Conservation (phyloP, 2,113 vertebrate genomes). For the Gasterosteus nipponicus region DNA sequence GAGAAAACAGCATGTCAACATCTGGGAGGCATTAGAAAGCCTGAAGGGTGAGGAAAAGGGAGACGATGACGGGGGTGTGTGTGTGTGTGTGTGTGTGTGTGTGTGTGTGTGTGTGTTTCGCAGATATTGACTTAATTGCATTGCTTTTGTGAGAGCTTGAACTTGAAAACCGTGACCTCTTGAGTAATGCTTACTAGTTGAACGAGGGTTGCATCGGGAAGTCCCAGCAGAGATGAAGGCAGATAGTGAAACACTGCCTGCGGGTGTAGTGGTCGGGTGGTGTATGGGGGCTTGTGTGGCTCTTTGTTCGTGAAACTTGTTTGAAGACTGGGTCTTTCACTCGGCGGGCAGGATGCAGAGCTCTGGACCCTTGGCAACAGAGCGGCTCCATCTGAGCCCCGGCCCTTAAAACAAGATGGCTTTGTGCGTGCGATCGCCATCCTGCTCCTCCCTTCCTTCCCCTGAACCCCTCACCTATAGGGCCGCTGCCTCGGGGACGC, state of each 20-base stretch:
- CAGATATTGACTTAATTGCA: conserved; percentile 49
- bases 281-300: conserved; percentile 61
- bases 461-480: conserved; percentile 52
- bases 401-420: conserved; percentile 79
- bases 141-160: conserved; percentile 51
- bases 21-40: conserved; percentile 82
- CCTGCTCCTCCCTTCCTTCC: conserved; percentile 69
- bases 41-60: conserved; percentile 66
- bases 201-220: conserved; percentile 36
- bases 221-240: conserved; percentile 35
- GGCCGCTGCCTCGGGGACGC: conserved; percentile 28
- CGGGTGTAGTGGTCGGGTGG: conserved; percentile 13
- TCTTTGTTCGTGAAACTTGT: conserved; percentile 76
- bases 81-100: conserved; percentile 44
- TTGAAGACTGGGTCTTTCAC: conserved; percentile 72
- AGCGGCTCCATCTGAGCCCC: conserved; percentile 74
- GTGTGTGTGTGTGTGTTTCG: conserved; percentile 48
- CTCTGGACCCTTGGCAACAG: conserved; percentile 75
- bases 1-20: conserved; percentile 75
- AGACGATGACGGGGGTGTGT: conserved; percentile 50
- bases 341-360: conserved; percentile 75
- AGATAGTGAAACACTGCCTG: conserved; percentile 33
- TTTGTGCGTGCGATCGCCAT: conserved; percentile 74
- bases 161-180: conserved; percentile 42
- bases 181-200: conserved; percentile 27